Evolutionary conservation across 2,113 vertebrate species (phyloP), one percentile per base, ranked within the genome.

Genomic region (Oxyura jamaicensis): DNA sequence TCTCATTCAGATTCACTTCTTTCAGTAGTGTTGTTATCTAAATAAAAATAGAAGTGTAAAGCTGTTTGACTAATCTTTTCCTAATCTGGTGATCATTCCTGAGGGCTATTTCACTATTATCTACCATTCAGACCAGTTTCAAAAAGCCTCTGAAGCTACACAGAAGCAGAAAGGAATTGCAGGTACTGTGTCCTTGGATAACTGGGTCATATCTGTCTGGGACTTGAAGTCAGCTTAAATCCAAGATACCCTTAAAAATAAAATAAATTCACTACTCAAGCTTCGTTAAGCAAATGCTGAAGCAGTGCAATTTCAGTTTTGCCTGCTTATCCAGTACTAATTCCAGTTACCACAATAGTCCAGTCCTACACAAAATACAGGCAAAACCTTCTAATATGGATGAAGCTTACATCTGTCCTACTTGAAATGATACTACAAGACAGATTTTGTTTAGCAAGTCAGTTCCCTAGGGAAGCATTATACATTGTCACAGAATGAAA

Each of bases 51-150:
- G 23, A 72, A 91, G 53, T 7, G 2, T 82, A 65, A 85, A 83
- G 56, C 8, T 19, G 50, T 75, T 77, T 82, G 42, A 78, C 69
- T 95, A 78, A 88, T 73, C 39, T 79, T 83, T 90, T 80, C 31
- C 26, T 95, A 86, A 93, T 79, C 44, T 75, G 46, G 44, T 62
- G 65, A 95, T 84, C 68, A 58, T 69, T 88, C 59, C 90, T 91
- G 63, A 76, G 63, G 63, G 59, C 75, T 94, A 62, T 69, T 86
- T 85, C 53, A n/a, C 66, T 90, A 71, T 87, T 94, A 82, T 68
- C 58, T 75, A 48, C 67, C 69, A 91, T 46, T 82, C 65, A 86
- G 81, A 50, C 41, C 58, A 60, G 62, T 85, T 95, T 89, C 82
- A 74, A 87, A 91, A 86, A 91, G 73, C 46, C 83, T 81, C 66